These are phyloP conservation scores for Macrotrachela quadricornifera DNA, from an alignment of 1,140 invertebrate genomes.

Conservation along the genomic window DNA sequence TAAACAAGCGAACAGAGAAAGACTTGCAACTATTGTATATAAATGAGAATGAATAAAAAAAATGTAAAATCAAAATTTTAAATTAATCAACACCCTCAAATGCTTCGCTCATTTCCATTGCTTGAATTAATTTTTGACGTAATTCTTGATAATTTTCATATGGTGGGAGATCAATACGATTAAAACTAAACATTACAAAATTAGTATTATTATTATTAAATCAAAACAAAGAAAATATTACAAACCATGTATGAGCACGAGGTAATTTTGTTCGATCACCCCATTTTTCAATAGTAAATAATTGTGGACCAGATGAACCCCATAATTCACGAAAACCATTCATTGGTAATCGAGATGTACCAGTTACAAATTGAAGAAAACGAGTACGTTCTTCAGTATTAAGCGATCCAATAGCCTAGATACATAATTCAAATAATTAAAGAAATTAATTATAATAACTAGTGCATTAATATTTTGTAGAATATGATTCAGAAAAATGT, in stretches of 20 bases:
- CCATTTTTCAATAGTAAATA: constrained; percentile 97
- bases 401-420: constrained; percentile 42
- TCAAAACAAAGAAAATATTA: too few species aligned
- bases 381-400: constrained; percentile 86
- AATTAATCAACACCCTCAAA: constrained; percentile 38
- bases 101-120: constrained; percentile 98
- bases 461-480: too few species aligned
- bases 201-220: too few species aligned
- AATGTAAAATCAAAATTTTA: too few species aligned
- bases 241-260: constrained; percentile 68
- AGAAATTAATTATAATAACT: too few species aligned
- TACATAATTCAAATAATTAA: too few species aligned
- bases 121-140: constrained; percentile 81
- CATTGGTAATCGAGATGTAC: constrained; percentile 92
- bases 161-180: constrained; percentile 74
- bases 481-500: too few species aligned
- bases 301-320: constrained; percentile 86
- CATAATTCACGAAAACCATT: constrained; percentile 95
- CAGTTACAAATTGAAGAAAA: constrained; percentile 91
- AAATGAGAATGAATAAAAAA: too few species aligned
- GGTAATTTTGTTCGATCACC: constrained; percentile 76
- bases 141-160: constrained; percentile 89
- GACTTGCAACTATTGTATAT: too few species aligned
- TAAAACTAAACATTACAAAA: constrained; percentile 38
- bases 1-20: too few species aligned